Evolutionary conservation across 2,888 invertebrate genomes (phyloP).

Genomic region (Synanthedon myopaeformis): DNA sequence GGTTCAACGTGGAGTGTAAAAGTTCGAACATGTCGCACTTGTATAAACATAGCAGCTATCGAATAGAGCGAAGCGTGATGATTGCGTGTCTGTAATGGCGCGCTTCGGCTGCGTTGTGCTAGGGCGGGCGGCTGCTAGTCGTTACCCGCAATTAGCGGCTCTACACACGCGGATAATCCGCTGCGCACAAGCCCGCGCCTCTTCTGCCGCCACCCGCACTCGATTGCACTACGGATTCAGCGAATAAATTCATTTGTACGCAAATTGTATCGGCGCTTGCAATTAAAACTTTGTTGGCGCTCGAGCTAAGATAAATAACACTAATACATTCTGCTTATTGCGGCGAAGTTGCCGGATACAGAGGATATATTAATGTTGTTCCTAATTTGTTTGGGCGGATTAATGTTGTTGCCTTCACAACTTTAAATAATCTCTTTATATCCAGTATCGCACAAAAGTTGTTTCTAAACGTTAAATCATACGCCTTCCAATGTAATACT

Average conservation of each 20-base stretch:
- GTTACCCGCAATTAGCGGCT: conserved; percentile 65
- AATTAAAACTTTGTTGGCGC: conserved; percentile 70
- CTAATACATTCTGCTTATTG: conserved; percentile 70
- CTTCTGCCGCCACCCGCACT: conserved; percentile 24
- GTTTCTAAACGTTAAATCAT: no score
- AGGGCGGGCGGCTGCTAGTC: conserved; percentile 25
- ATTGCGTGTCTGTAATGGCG: conserved; percentile 11
- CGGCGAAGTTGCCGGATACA: conserved; percentile 61
- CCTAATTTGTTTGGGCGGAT: conserved; percentile 66
- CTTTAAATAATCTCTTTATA: conserved; percentile 46
- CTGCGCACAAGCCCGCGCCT: conserved; percentile 22
- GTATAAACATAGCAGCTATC: conserved; percentile 1
- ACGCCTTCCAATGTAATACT: no score
- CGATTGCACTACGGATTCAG: conserved; percentile 64
- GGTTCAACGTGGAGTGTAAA: not conserved
- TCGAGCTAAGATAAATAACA: conserved; percentile 69
- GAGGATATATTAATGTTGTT: conserved; percentile 68
- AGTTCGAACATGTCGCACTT: not conserved
- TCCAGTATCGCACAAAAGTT: not conserved
- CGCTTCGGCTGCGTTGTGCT: conserved; percentile 1
- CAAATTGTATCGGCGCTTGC: conserved; percentile 71
- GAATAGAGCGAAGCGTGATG: conserved; percentile 9
- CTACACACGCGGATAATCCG: conserved; percentile 61
- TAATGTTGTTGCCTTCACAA: conserved; percentile 51
- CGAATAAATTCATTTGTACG: conserved; percentile 70